A percentile compares a stretch with the other conserved stretches of the same genome.
phyloP scores from a whole-genome alignment of 2,888 invertebrate genomes.

The Lapara coniferarum region DNA sequence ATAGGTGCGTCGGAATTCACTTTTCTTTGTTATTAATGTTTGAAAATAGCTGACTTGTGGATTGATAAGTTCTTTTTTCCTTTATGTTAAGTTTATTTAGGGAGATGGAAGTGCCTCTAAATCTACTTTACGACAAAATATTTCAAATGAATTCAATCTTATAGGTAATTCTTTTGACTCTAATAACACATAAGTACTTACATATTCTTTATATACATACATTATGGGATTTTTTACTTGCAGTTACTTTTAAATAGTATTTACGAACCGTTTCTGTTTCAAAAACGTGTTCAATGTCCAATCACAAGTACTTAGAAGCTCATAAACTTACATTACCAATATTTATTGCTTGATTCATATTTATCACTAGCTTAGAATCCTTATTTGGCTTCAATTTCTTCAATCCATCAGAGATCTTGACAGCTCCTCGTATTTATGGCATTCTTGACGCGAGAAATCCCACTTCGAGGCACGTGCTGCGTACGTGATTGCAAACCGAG shows the following conservation, averaged over 20 bases:
- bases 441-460: slow-evolving; percentile 21
- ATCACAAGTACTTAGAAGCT: too few species aligned
- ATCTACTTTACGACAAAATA: background rate
- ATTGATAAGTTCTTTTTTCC: background rate
- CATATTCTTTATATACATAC: too few species aligned
- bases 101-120: background rate
- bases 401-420: background rate
- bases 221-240: too few species aligned
- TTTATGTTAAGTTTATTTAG: too few species aligned
- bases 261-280: background rate
- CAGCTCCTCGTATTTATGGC: slow-evolving; percentile 8
- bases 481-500: slow-evolving; percentile 17
- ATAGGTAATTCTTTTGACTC: too few species aligned
- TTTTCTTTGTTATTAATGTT: slow-evolving; percentile 39
- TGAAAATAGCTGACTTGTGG: slow-evolving; percentile 12
- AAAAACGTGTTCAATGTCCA: too few species aligned
- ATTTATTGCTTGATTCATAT: background rate
- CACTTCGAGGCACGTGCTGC: slow-evolving; percentile 23
- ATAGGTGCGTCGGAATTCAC: slow-evolving; percentile 48
- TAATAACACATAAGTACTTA: too few species aligned
- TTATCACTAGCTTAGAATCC: background rate
- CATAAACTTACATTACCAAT: background rate
- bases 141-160: background rate
- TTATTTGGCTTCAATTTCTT: background rate
- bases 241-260: too few species aligned